A percentile compares a stretch with the other conserved stretches of the same genome.
phyloP scores from a whole-genome alignment of 1,140 invertebrate genomes.

The Drosophila kepulauana region DNA sequence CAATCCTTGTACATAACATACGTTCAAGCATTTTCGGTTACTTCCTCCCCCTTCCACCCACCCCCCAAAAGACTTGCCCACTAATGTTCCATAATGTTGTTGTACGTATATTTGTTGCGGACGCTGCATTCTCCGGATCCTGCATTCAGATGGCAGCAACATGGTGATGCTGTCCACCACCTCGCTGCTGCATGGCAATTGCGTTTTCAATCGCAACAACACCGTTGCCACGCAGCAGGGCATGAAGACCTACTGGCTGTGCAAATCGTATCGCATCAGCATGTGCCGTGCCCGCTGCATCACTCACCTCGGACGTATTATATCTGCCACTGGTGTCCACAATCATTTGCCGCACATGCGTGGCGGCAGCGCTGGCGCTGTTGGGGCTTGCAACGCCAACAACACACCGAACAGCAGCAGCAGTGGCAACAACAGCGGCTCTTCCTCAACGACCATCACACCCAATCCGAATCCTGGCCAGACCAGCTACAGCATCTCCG shows the following conservation, averaged over 20 bases:
- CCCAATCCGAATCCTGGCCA: conserved; percentile 59
- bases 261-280: conserved; percentile 84
- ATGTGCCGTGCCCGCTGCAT: conserved; percentile 85
- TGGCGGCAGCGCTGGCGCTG: conserved; percentile 29
- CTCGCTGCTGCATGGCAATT: conserved; percentile 84
- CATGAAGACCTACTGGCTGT: conserved; percentile 85
- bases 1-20: conserved; percentile 68
- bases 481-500: conserved; percentile 52
- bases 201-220: conserved; percentile 85
- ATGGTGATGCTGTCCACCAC: conserved; percentile 84
- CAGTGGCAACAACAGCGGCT: conserved; percentile 2
- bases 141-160: conserved; percentile 72
- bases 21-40: conserved; percentile 40
- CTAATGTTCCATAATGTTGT: conserved; percentile 74
- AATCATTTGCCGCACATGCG: conserved; percentile 84
- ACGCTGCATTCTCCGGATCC: conserved; percentile 31
- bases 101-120: conserved; percentile 70
- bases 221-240: conserved; percentile 85
- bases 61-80: conserved; percentile 52
- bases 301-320: conserved; percentile 82
- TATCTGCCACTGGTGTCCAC: conserved; percentile 84
- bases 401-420: not conserved
- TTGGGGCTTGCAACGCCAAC: not conserved
- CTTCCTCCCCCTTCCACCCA: conserved; percentile 8
- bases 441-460: conserved; percentile 31